Base-by-base conservation (phyloP, 92 coral and sea anemone genomes). In the Hydrozoanthus gracilis region DNA sequence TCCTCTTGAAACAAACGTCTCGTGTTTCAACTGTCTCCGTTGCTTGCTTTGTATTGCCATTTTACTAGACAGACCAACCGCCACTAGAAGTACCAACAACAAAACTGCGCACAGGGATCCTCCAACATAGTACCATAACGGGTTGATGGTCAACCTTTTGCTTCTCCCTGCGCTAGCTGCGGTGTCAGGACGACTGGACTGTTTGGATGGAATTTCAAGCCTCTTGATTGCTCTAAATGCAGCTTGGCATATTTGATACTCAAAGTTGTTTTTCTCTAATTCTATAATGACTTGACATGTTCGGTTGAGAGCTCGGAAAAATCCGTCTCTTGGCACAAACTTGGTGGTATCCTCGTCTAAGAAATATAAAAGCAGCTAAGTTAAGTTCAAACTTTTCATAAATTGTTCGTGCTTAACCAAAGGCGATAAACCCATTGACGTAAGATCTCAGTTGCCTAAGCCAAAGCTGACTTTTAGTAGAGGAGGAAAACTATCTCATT, bases 301-400 rank as follows among this genome's bases (percentile, higher is more conserved):
- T 4, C 85, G 75, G 51, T 80, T 80, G 11, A 80, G 60, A 66
- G 85, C 85, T 6, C 85, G 85, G 85, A 80, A 80, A 39, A 80
- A 66, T 65, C 74, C 85, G 16, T 80, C 55, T 65, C 74, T 65
- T 20, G 85, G 85, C 46, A 80, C 70, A 52, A 80, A 80, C 5
- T 35, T 8, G 49, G 17, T 80, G 61, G 35, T 10, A 47, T 16
- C 85, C 48, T 6, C 48, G 39, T 27, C 44, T 27, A 64, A 27
- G 16, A 47, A 4, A 8, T 4, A 10, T 12, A 6, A 12, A 49
- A 10, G 0, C 0, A n/a, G 3, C 17, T 3, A 66, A 66, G 15
- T 68, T 68, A 68, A 68, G 44, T 5, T 35, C 47, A 68, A 68
- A 68, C 27, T n/a, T n/a, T n/a, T n/a, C n/a, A 2, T 27, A 27